These are phyloP conservation scores for Plestiodon gilberti DNA, from an alignment of 2,113 vertebrate species.

Conservation along the genomic window DNA sequence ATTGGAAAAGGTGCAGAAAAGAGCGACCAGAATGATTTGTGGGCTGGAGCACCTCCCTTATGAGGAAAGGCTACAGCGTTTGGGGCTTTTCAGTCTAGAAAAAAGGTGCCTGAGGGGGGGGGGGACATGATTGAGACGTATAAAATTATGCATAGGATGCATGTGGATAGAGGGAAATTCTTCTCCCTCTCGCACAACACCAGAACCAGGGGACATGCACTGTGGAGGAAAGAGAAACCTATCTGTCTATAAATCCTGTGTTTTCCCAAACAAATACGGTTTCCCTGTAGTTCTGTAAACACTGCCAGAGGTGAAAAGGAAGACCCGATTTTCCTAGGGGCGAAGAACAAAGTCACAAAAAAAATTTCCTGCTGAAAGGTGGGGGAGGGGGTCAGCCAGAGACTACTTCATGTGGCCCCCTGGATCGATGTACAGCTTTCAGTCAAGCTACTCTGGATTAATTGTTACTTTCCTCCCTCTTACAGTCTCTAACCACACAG, in stretches of 20 bases:
- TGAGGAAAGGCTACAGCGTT: too few relatives aligned
- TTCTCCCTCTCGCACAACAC: too few relatives aligned
- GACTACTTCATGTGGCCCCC: background rate
- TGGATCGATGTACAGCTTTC: background rate
- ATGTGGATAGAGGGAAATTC: too few relatives aligned
- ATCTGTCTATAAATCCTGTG: background rate
- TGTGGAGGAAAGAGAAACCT: background rate
- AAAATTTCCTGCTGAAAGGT: background rate
- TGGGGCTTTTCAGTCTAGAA: too few relatives aligned
- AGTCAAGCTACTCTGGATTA: background rate
- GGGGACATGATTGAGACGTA: too few relatives aligned
- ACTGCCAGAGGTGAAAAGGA: background rate
- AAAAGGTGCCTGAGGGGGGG: too few relatives aligned
- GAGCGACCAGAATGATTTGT: too few relatives aligned
- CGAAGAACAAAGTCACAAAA: background rate
- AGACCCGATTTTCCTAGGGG: background rate
- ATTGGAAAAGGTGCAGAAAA: too few relatives aligned
- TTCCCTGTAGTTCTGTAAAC: background rate
- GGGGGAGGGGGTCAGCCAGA: background rate
- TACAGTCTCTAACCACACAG: conserved; percentile 78
- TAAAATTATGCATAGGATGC: too few relatives aligned
- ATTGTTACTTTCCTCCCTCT: background rate
- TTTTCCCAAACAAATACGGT: too few relatives aligned
- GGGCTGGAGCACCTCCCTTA: too few relatives aligned
- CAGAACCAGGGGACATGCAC: too few relatives aligned